Evolutionary conservation across 2,113 vertebrate species (phyloP).

Genomic region (Podiceps cristatus): DNA sequence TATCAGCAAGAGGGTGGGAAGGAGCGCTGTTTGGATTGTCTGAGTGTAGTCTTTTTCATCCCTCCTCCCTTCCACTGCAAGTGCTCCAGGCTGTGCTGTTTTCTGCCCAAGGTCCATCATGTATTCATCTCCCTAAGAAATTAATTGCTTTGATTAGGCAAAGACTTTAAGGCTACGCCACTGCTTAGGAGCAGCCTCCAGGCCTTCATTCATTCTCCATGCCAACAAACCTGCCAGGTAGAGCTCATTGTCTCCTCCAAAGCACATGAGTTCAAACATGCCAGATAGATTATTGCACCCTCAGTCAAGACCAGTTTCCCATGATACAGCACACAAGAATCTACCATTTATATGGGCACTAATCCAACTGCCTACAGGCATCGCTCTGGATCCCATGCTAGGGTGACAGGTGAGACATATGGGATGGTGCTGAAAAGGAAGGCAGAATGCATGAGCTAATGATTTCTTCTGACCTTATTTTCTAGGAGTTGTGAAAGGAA

Average conservation of each 20-base stretch:
- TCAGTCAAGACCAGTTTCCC: neutral
- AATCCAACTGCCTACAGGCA: neutral
- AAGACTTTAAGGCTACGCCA: neutral
- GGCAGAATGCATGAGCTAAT: neutral
- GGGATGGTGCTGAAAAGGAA: neutral
- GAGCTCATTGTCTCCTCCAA: neutral
- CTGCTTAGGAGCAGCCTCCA: neutral
- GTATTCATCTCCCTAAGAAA: neutral
- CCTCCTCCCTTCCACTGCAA: neutral
- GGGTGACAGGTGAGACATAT: neutral
- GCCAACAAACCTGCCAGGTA: neutral
- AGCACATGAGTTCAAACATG: neutral
- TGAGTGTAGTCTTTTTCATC: neutral
- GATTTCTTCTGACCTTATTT: neutral
- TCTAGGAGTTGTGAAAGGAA: conserved; percentile 6
- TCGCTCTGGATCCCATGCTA: neutral
- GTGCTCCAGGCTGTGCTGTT: neutral
- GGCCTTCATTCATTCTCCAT: neutral
- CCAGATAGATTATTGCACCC: neutral
- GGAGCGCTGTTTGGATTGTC: neutral
- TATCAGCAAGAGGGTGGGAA: neutral
- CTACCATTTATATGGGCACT: neutral
- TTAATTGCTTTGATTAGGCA: neutral
- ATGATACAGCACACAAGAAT: neutral
- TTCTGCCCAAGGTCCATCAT: neutral